These are phyloP conservation scores for Eclectus roratus DNA, from an alignment of 2,113 vertebrate species.

Conservation along the genomic window DNA sequence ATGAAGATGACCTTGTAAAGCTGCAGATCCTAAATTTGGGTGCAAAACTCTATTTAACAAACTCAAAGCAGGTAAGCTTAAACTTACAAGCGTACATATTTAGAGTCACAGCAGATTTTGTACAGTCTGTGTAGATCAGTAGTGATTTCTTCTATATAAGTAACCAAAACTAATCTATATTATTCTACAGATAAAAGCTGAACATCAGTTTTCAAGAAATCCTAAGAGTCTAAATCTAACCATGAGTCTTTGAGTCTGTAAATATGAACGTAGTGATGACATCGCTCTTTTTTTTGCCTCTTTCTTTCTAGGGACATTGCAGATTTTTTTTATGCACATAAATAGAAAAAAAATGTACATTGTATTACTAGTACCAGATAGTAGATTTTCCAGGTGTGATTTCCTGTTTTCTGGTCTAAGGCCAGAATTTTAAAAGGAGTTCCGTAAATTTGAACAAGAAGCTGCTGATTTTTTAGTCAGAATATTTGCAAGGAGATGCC, in stretches of 20 bases:
- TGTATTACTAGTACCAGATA: not conserved
- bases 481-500: not conserved
- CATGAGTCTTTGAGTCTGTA: not conserved
- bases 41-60: constrained; percentile 95
- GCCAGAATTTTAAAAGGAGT: not conserved
- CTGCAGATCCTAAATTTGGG: constrained; percentile 92
- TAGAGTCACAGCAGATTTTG: not conserved
- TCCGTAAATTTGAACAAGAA: not conserved
- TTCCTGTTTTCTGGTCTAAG: not conserved
- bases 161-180: not conserved
- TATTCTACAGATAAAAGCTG: not conserved
- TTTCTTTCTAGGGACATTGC: not conserved
- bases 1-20: constrained; percentile 94
- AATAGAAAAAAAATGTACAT: not conserved
- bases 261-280: not conserved
- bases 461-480: not conserved
- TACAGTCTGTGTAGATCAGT: not conserved
- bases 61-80: constrained; percentile 91
- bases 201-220: not conserved
- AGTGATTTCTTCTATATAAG: not conserved
- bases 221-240: not conserved
- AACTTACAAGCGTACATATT: not conserved
- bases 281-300: not conserved
- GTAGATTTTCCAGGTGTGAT: not conserved
- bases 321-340: not conserved